Evolutionary conservation across 2,888 invertebrate genomes (phyloP), one percentile per base, ranked within the genome.

Genomic region (Buathra laborator): DNA sequence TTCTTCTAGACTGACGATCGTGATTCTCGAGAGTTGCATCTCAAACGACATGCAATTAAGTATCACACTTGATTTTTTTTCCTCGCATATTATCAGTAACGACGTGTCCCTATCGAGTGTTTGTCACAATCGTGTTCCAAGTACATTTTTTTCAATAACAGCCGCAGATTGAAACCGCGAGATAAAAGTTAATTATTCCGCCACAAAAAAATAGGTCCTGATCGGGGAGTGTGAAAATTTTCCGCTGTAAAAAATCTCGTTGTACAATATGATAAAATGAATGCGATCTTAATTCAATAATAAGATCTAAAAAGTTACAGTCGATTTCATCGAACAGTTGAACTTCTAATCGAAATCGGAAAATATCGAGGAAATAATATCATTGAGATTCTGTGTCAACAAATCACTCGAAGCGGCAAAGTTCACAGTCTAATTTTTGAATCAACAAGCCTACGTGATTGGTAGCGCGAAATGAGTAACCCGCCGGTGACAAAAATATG

Each of bases 371-470:
- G 56, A 62, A 59, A 59, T 6, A 59, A 62, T 5, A 29, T 5
- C n/a, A 10, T 32, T 14, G 59, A 62, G 24, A 62, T 9, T 4
- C 5, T 3, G 19, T 14, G 14, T 62, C 32, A 62, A 62, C 14
- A 62, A 6, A 32, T 29, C 29, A n/a, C 62, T 32, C 62, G 62
- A 32, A 29, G 19, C 10, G 6, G 1, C 29, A 9, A 14, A 62
- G n/a, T 29, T 32, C 24, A 12, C 24, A 56, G 32, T 32, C 6
- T 32, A 62, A 62, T n/a, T 62, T 0, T 0, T 29, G 29, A 2
- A 62, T n/a, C 32, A 62, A 32, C 62, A 32, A 14, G 32, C 32
- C 29, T 62, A 62, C 62, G 62, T 32, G 32, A 59, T 32, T 29
- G 29, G 6, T 29, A 14, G 7, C 59, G 24, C 29, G 5, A 32